A percentile compares a stretch with the other conserved stretches of the same genome.
Evolutionary conservation across 2,797 vertebrate species (phyloP).

Genomic region (Gallinago stenura): DNA sequence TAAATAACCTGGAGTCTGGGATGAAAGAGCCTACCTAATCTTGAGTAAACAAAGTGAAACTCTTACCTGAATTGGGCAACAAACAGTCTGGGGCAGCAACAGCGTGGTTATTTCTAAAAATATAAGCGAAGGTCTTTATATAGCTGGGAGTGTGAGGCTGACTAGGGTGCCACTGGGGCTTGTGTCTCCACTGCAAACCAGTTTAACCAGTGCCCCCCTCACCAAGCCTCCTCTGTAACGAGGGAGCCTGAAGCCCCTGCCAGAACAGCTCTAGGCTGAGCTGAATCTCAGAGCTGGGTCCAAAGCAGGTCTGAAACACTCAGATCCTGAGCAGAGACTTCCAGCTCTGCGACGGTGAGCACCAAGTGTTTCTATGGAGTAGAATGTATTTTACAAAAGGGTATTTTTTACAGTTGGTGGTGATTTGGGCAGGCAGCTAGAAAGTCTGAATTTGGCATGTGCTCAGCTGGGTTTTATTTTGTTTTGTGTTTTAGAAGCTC

Average conservation of each 20-base stretch:
- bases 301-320: neutral
- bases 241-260: neutral
- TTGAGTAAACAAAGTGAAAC: neutral
- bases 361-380: neutral
- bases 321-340: neutral
- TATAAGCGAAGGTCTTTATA: neutral
- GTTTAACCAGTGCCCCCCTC: neutral
- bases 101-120: neutral
- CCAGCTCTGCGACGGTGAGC: neutral
- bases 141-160: neutral
- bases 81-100: neutral
- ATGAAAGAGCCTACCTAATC: neutral
- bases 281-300: neutral
- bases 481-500: neutral
- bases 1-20: neutral
- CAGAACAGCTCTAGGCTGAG: neutral
- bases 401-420: neutral
- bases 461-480: neutral
- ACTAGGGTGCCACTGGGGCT: accelerated
- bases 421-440: neutral
- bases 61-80: neutral
- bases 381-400: neutral
- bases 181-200: neutral
- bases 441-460: neutral
- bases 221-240: neutral